phyloP scores from a whole-genome alignment of 2,888 invertebrate species.

The Aromia moschata region DNA sequence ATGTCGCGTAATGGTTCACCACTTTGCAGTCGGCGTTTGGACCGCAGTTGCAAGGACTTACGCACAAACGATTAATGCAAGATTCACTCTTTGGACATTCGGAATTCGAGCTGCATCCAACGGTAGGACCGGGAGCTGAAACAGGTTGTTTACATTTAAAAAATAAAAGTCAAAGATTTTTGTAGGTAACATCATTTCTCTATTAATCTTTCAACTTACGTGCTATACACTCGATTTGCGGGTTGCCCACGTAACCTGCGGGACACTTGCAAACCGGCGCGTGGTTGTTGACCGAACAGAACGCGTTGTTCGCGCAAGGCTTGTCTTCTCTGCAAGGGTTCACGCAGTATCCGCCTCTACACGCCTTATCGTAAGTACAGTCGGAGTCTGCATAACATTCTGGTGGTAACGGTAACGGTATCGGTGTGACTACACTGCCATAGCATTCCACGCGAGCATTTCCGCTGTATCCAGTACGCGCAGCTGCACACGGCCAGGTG shows the following conservation, averaged over 20 bases:
- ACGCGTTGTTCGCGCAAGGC: constrained; percentile 81
- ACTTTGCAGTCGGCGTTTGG: constrained; percentile 84
- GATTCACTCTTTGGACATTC: constrained; percentile 86
- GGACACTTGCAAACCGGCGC: constrained; percentile 84
- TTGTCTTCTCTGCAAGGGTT: constrained; percentile 78
- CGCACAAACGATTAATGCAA: constrained; percentile 82
- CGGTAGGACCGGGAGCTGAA: constrained; percentile 69
- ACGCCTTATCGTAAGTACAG: constrained; percentile 78
- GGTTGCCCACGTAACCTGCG: constrained; percentile 77
- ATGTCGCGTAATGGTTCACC: constrained; percentile 85
- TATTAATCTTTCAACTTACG: too few species aligned
- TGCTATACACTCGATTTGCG: constrained; percentile 77
- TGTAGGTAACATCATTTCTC: too few species aligned
- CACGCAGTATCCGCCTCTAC: constrained; percentile 78
- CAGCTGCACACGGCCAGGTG: constrained; percentile 84
- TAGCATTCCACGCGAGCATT: constrained; percentile 83
- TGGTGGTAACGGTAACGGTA: constrained; percentile 61
- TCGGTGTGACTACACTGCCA: constrained; percentile 55
- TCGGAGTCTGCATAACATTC: constrained; percentile 84
- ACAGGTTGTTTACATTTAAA: too few species aligned
- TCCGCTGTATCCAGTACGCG: constrained; percentile 78
- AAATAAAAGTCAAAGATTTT: too few species aligned
- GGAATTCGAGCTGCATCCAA: constrained; percentile 80
- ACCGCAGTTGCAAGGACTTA: constrained; percentile 87
- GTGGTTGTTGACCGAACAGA: constrained; percentile 83